These are phyloP conservation scores for Agrenia bidenticulata DNA, from an alignment of 2,888 invertebrate genomes.

Conservation along the genomic window DNA sequence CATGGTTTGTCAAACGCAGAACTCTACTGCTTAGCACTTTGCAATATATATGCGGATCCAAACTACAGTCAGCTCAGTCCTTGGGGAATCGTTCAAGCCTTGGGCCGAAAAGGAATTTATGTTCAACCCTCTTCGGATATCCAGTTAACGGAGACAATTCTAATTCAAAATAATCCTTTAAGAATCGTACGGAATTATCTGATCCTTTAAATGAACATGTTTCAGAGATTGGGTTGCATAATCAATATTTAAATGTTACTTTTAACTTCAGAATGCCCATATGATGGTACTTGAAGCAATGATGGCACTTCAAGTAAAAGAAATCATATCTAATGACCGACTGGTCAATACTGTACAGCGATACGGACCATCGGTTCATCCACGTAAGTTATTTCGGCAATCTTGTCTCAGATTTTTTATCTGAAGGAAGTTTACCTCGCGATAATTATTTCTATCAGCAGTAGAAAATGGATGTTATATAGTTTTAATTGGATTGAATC, in stretches of 20 bases:
- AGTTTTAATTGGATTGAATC: too few relatives aligned
- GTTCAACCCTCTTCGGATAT: slow-evolving; percentile 79
- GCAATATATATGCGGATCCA: slow-evolving; percentile 93
- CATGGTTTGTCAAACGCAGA: slow-evolving; percentile 91
- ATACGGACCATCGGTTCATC: slow-evolving; percentile 58
- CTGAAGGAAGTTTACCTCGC: too few relatives aligned
- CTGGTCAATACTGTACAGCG: slow-evolving; percentile 82
- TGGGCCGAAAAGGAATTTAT: slow-evolving; percentile 86
- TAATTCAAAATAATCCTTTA: slow-evolving; percentile 92
- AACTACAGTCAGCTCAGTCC: slow-evolving; percentile 95
- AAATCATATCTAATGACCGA: slow-evolving; percentile 84
- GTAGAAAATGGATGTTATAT: not conserved
- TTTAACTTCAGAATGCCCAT: slow-evolving; percentile 77
- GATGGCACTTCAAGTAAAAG: slow-evolving; percentile 89
- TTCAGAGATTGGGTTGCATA: not conserved
- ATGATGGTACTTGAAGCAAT: slow-evolving; percentile 93
- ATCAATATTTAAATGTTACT: not conserved
- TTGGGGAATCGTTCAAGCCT: slow-evolving; percentile 89
- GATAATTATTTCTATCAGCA: not conserved
- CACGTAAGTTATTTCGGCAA: slow-evolving; percentile 40
- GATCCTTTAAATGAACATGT: too few relatives aligned
- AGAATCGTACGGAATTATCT: slow-evolving; percentile 70
- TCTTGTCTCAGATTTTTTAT: too few relatives aligned
- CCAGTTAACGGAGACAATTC: slow-evolving; percentile 90
- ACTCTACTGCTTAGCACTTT: slow-evolving; percentile 88